These are phyloP conservation scores for Leptinotarsa juncta DNA, from an alignment of 2,888 invertebrate genomes.

Conservation along the genomic window DNA sequence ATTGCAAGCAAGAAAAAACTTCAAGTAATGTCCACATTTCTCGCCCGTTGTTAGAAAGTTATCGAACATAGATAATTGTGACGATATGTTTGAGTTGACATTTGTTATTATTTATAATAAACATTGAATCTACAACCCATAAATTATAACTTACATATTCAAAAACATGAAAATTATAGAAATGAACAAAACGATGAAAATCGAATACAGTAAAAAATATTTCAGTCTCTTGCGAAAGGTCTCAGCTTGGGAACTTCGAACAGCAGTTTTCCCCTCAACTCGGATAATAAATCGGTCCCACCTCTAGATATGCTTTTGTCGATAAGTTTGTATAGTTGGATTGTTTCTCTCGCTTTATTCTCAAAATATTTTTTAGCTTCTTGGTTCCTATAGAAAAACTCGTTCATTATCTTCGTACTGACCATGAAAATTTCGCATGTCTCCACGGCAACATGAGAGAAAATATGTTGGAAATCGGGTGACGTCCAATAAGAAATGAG, in stretches of 20 bases:
- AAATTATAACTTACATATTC: too few species aligned
- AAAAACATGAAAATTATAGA: background rate
- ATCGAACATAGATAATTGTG: too few species aligned
- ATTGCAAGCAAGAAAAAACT: too few species aligned
- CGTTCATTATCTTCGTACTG: background rate
- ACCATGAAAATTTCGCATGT: background rate
- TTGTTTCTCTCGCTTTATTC: background rate
- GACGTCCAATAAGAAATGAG: background rate
- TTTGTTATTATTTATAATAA: too few species aligned
- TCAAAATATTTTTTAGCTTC: background rate
- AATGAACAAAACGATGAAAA: background rate
- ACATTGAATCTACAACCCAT: too few species aligned
- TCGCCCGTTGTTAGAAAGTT: too few species aligned
- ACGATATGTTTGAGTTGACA: too few species aligned
- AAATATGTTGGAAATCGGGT: background rate
- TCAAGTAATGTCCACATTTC: too few species aligned
- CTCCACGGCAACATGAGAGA: background rate
- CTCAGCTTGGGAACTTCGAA: background rate
- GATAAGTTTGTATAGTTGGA: background rate
- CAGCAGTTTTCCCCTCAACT: background rate
- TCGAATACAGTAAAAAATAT: background rate
- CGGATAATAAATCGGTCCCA: background rate
- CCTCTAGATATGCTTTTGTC: background rate
- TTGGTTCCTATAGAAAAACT: background rate
- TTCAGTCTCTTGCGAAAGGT: background rate